Conservation (phyloP, 2,888 invertebrate genomes). For the Cerastis leucographa region DNA sequence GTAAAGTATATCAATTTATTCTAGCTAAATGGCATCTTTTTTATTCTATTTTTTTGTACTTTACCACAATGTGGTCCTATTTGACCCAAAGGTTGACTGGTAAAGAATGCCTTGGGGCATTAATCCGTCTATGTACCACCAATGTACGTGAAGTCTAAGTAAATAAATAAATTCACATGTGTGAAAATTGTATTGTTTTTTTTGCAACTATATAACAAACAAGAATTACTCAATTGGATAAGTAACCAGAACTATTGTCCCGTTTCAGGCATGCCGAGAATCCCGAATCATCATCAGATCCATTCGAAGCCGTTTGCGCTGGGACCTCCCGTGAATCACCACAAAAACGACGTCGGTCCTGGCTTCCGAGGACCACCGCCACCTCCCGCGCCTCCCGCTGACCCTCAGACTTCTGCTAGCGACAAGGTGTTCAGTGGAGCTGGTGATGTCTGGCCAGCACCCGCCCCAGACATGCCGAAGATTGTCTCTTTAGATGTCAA, state of each 20-base stretch:
- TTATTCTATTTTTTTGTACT: too few relatives aligned
- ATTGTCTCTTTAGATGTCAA: slow-evolving; percentile 97
- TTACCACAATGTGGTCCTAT: too few relatives aligned
- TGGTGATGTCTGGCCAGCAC: slow-evolving; percentile 96
- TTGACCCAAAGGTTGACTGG: too few relatives aligned
- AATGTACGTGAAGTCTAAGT: too few relatives aligned
- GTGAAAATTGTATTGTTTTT: too few relatives aligned
- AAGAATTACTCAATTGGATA: not conserved
- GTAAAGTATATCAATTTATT: too few relatives aligned
- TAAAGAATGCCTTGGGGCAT: too few relatives aligned
- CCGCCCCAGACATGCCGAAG: slow-evolving; percentile 97
- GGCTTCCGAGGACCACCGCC: slow-evolving; percentile 94
- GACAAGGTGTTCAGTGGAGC: slow-evolving; percentile 91
- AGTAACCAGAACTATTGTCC: slow-evolving; percentile 48
- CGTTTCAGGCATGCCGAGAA: slow-evolving; percentile 85
- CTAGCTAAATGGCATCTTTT: too few relatives aligned
- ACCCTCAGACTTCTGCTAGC: slow-evolving; percentile 90
- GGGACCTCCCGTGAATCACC: slow-evolving; percentile 87
- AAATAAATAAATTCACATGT: not conserved
- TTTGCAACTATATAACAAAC: too few relatives aligned
- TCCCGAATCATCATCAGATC: slow-evolving; percentile 88
- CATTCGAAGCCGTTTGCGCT: slow-evolving; percentile 87
- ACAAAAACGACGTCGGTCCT: slow-evolving; percentile 87
- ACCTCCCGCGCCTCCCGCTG: slow-evolving; percentile 85
- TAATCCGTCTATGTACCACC: too few relatives aligned